Base-by-base conservation (phyloP, 1,140 invertebrate genomes). In the Drosophila malerkotliana region DNA sequence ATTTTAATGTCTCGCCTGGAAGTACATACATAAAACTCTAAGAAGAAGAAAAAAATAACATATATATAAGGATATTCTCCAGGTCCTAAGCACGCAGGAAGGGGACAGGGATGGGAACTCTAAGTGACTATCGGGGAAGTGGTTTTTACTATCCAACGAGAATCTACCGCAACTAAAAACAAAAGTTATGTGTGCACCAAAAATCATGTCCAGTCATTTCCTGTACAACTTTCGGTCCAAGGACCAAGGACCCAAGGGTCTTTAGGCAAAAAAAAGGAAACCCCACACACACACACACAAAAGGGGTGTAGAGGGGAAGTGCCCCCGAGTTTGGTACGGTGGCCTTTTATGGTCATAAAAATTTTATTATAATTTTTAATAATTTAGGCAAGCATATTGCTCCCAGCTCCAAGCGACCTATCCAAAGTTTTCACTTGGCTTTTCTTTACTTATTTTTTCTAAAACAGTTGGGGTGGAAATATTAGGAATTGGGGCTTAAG, bases 331-430 rank as follows among this genome's bases (percentile, higher is more conserved):
- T 72, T 72, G 34, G 34, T 52, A 54, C 64, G 62, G 30, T 71
- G 71, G 80, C 71, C 69, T 79, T 83, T 80, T 76, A 84, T 79
- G 80, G 76, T 80, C 76, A 80, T 83, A 84, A 84, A 84, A 84
- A 79, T 84, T 83, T 79, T 84, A 83, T 84, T 83, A 83, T 80
- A 84, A 84, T 84, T 83, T 83, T 83, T 84, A 83, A 83, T 84
- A 83, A 83, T 83, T 83, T 79, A 83, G 62, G 52, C 76, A 73
- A 75, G 64, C 75, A 75, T 71, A 76, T 76, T 76, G 77, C 71
- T 73, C 49, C 39, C 67, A 51, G 68, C 66, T 18, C 18, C 15
- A 51, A 45, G 54, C 34, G 49, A 68, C 26, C 59, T 58, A 62
- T 62, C 53, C 60, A 62, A 62, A 63, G 53, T 58, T 63, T 62